phyloP scores from a whole-genome alignment of 2,113 vertebrate species.

The Odobenus rosmarus region DNA sequence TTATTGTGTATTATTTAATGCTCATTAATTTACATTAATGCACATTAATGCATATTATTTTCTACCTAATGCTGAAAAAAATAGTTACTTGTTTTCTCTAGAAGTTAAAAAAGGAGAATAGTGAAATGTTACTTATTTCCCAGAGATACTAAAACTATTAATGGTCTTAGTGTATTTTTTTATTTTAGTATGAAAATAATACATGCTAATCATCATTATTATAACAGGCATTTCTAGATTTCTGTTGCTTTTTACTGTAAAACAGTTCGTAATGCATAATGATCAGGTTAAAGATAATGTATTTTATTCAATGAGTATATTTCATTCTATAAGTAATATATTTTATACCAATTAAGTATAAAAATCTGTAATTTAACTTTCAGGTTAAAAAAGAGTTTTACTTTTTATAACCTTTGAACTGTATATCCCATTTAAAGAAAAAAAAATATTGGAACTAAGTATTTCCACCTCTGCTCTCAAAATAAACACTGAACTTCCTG shows the following conservation, averaged over 20 bases:
- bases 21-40: neutral
- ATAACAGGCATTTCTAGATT: neutral
- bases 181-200: constrained; percentile 17
- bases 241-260: constrained; percentile 14
- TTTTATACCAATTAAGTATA: neutral
- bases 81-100: neutral
- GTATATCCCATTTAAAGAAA: neutral
- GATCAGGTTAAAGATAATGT: neutral
- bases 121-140: neutral
- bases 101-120: neutral
- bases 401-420: neutral
- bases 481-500: neutral
- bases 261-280: neutral
- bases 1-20: neutral
- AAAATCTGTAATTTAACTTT: neutral
- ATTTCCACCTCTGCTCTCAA: neutral
- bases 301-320: neutral
- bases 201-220: neutral
- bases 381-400: neutral
- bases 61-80: neutral
- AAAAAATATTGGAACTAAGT: neutral
- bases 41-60: neutral
- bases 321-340: neutral
- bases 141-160: neutral
- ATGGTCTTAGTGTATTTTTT: neutral